Evolutionary conservation across 2,113 vertebrate genomes (phyloP), one percentile per base, ranked within the genome.

Genomic region (Corythornis cristatus): DNA sequence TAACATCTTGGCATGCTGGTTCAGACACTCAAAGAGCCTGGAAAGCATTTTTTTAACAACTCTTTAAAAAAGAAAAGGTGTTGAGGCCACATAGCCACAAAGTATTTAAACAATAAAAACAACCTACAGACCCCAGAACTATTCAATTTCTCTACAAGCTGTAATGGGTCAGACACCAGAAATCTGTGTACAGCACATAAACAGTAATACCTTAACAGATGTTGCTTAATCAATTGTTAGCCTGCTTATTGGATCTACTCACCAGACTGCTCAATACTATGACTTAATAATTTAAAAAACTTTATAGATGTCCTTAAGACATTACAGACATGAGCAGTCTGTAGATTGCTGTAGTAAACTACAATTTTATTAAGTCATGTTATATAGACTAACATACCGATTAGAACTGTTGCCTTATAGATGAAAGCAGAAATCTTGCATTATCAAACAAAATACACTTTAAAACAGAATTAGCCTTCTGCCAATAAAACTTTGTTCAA

Each of bases 301-400:
- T 93, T 95, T 95, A 95, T 74, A 92, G 89, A 84, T 87, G 87
- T 95, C 70, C 91, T 95, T 95, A 96, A 96, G 93, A 91, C 82
- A 70, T 96, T 96, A 96, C 93, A 95, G 93, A 92, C 91, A 78
- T 37, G 16, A 93, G 71, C 11, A 75, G 87, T 72, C 87, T 91
- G 82, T 85, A 91, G 87, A 85, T 85, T 75, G 81, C 89, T 80
- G 22, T 93, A 96, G 82, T 96, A 96, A 96, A 95, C 75, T 86
- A 80, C 56, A 26, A 54, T 96, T 96, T 96, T 96, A 96, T 93
- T 93, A 93, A 96, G 88, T 96, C 64, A 51, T 88, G 88, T 91
- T 96, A 96, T 96, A 96, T 93, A 95, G 96, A 96, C 95, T 96
- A 90, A 94, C 85, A 79, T 80, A 70, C 85, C 9, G 4, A 94